A percentile compares a stretch with the other conserved stretches of the same genome.
These are phyloP conservation scores for Colostygia pectinataria DNA, from an alignment of 2,888 invertebrate genomes.

Conservation along the genomic window DNA sequence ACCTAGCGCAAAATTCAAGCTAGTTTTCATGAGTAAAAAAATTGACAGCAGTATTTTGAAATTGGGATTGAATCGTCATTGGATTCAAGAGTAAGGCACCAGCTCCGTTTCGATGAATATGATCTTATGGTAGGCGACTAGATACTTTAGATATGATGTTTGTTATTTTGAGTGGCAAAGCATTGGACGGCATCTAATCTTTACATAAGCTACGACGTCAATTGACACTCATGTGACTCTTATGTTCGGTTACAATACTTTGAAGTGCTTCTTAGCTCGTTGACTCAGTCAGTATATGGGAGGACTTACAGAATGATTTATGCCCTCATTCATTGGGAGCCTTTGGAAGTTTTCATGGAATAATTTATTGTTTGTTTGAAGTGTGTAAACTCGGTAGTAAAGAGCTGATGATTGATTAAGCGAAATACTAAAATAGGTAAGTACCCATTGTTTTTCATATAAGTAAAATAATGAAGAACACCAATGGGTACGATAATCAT, in stretches of 20 bases:
- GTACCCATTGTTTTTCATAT: background rate
- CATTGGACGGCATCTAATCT: background rate
- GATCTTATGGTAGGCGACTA: no score
- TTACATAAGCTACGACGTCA: constrained; percentile 28
- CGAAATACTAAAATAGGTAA: background rate
- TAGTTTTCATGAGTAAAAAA: no score
- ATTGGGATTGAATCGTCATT: no score
- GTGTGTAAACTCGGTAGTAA: background rate
- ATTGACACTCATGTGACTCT: constrained; percentile 32
- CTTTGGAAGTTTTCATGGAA: constrained; percentile 2
- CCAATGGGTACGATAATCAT: no score
- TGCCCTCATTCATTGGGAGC: background rate
- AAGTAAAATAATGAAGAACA: no score
- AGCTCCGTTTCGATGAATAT: no score
- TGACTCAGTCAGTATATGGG: background rate
- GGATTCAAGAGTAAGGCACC: no score
- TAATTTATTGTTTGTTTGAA: constrained; percentile 1
- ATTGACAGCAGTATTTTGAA: no score
- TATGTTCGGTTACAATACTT: constrained; percentile 4
- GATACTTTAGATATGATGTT: no score
- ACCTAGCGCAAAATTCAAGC: no score
- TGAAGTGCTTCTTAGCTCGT: constrained; percentile 2
- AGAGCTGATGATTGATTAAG: background rate
- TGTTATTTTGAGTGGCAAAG: no score
- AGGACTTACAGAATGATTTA: constrained; percentile 4